Conservation (phyloP, 2,888 invertebrate species). For the Drosophila affinis region DNA sequence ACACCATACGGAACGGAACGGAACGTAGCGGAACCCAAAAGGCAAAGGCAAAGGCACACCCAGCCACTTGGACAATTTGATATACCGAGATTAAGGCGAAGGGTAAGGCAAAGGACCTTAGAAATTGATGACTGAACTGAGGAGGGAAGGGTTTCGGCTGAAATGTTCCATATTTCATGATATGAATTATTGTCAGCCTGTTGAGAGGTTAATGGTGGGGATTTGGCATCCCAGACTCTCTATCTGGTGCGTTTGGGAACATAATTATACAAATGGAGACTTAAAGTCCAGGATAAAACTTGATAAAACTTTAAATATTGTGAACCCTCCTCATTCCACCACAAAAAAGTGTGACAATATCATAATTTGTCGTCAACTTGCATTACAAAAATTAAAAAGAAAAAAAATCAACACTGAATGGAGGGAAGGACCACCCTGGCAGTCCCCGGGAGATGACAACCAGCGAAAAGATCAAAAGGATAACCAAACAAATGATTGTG, state of each 20-base stretch:
- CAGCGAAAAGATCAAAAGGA: slow-evolving; percentile 51
- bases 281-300: too few species aligned
- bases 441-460: slow-evolving; percentile 35
- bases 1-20: background rate
- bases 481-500: slow-evolving; percentile 16
- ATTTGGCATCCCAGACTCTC: background rate
- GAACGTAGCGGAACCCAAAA: background rate
- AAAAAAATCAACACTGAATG: slow-evolving; percentile 8
- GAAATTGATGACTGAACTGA: slow-evolving; percentile 66
- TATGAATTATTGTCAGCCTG: slow-evolving; percentile 61
- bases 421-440: background rate
- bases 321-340: background rate
- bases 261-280: slow-evolving; percentile 26
- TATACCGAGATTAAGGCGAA: slow-evolving; percentile 54
- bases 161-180: slow-evolving; percentile 54
- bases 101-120: slow-evolving; percentile 7
- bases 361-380: slow-evolving; percentile 75
- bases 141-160: slow-evolving; percentile 47
- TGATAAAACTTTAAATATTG: too few species aligned
- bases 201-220: slow-evolving; percentile 41
- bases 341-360: slow-evolving; percentile 58
- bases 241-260: slow-evolving; percentile 17
- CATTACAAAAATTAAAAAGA: slow-evolving; percentile 71
- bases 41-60: slow-evolving; percentile 7
- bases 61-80: slow-evolving; percentile 32